A percentile compares a stretch with the other conserved stretches of the same genome.
These are phyloP conservation scores for Rotaria socialis DNA, from an alignment of 2,888 invertebrate genomes.

Conservation along the genomic window DNA sequence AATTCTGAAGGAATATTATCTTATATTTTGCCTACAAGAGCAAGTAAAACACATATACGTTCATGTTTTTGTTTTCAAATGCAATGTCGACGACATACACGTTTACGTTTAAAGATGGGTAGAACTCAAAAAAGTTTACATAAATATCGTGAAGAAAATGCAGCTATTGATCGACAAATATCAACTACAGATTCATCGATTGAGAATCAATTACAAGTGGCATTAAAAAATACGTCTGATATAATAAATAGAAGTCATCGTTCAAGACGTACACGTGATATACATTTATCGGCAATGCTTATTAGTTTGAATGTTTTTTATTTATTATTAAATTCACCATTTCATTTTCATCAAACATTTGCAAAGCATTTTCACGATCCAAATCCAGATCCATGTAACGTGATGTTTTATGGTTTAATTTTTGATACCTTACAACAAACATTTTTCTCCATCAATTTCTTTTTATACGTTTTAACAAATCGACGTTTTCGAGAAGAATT, in stretches of 20 bases:
- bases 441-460: conserved; percentile 19
- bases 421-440: not conserved
- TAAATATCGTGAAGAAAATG: not conserved
- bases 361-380: not conserved
- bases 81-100: conserved; percentile 26
- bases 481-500: conserved; percentile 33
- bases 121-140: not conserved
- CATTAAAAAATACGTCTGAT: not conserved
- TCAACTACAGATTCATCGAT: not conserved
- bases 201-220: not conserved
- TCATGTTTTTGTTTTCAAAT: conserved; percentile 15
- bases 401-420: not conserved
- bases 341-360: conserved; percentile 21
- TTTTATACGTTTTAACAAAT: conserved; percentile 33
- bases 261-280: not conserved
- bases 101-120: not conserved
- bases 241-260: not conserved
- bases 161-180: not conserved
- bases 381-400: not conserved
- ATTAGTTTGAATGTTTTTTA: not conserved
- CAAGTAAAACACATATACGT: not conserved
- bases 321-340: conserved; percentile 26
- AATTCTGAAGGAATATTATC: not conserved
- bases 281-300: conserved; percentile 27
- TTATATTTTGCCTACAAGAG: not conserved